Evolutionary conservation across 2,888 invertebrate species (phyloP).

Genomic region (Chorisops tibialis): DNA sequence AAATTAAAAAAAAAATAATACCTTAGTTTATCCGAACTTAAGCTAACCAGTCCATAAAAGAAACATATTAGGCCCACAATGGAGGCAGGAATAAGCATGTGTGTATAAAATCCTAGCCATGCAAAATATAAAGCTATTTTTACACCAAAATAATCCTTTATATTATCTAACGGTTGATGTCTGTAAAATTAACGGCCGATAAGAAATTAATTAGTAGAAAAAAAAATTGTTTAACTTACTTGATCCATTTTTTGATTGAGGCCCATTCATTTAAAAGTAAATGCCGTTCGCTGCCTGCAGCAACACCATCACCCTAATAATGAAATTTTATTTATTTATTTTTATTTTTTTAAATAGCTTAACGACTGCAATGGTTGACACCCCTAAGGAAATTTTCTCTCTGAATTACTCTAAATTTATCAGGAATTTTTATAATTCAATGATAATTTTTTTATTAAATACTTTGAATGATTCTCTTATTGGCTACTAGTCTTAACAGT

Average conservation of each 20-base stretch:
- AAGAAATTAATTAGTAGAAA: not conserved
- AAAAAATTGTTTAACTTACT: slow-evolving; percentile 48
- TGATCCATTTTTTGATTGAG: slow-evolving; percentile 63
- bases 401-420: too few species aligned
- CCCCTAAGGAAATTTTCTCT: too few species aligned
- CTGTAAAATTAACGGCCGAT: slow-evolving; percentile 38
- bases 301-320: slow-evolving; percentile 56
- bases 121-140: slow-evolving; percentile 78
- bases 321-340: too few species aligned
- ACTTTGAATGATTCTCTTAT: too few species aligned
- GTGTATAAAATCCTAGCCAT: slow-evolving; percentile 82
- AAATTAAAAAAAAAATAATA: slow-evolving; percentile 31
- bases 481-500: too few species aligned
- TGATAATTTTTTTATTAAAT: too few species aligned
- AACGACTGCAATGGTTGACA: too few species aligned
- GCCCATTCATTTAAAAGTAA: slow-evolving; percentile 70
- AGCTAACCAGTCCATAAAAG: slow-evolving; percentile 57
- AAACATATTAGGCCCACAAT: slow-evolving; percentile 66
- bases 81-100: slow-evolving; percentile 74
- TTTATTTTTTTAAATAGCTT: too few species aligned
- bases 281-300: slow-evolving; percentile 53
- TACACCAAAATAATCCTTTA: slow-evolving; percentile 74
- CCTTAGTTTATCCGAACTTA: slow-evolving; percentile 53
- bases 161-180: slow-evolving; percentile 69
- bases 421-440: too few species aligned